Base-by-base conservation (phyloP, 1,140 invertebrate genomes). In the Cardiocondyla obscurior region DNA sequence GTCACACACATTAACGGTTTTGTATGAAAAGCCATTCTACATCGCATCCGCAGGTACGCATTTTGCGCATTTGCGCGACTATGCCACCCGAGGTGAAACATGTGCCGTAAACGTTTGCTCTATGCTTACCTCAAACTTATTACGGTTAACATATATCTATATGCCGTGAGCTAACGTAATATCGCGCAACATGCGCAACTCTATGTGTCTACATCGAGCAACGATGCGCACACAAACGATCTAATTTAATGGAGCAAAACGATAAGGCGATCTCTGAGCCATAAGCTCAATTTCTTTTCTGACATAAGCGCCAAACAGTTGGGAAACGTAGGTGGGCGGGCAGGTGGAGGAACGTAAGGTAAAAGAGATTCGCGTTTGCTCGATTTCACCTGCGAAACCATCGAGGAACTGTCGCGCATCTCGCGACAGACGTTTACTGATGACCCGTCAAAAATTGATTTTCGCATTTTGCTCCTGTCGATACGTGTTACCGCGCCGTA, bases 371-470 rank as follows among this genome's bases (percentile, higher is more conserved):
- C 51, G 46, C 25, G 70, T 76, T 81, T 42, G 57, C 60, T 49
- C 49, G 22, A 60, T 81, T 67, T 86, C 51, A 42, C 67, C 64
- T 25, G 42, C 49, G 39, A 53, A 22, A 62, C 30, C 55, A 77
- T 62, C 64, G 65, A 74, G 77, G 53, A 85, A 81, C 62, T 83
- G 79, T 76, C 86, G 79, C 33, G 46, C 36, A 46, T 57, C 49
- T 16, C 22, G 19, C 70, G 76, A 84, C 72, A 67, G 86, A 88
- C 86, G 72, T 81, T 85, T 53, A 72, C 81, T 53, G 53, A 85
- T 77, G 81, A 82, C 62, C 62, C 82, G 86, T 88, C 79, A 85
- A 88, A 88, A 88, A 88, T 85, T 88, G 81, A 88, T 85, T 85
- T 83, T 76, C 81, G 28, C 69, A 60, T 69, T 88, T 88, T 88